phyloP scores from a whole-genome alignment of 2,113 vertebrate species.

The Puntigrus tetrazona region DNA sequence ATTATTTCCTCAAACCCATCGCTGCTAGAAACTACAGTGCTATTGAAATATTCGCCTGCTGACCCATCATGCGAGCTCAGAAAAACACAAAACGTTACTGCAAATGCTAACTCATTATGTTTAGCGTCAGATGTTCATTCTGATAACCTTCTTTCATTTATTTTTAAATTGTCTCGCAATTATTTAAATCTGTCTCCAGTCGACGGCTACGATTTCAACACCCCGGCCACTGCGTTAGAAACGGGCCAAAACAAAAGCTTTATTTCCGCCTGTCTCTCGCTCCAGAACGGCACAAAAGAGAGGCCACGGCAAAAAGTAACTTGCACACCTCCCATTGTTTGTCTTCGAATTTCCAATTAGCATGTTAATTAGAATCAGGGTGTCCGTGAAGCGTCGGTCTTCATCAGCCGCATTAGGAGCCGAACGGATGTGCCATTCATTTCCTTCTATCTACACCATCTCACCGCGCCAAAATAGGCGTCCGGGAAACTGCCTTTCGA shows the following conservation, averaged over 20 bases:
- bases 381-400: conserved; percentile 75
- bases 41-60: background rate
- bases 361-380: conserved; percentile 78
- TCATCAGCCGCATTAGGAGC: conserved; percentile 84
- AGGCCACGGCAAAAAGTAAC: conserved; percentile 36
- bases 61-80: background rate
- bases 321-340: conserved; percentile 66
- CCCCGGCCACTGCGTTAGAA: conserved; percentile 61
- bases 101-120: background rate
- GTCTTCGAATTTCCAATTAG: conserved; percentile 81
- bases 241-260: conserved; percentile 44
- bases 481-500: background rate
- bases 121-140: background rate
- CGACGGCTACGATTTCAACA: conserved; percentile 31
- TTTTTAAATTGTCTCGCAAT: background rate
- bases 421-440: conserved; percentile 56
- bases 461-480: background rate
- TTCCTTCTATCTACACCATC: conserved; percentile 7
- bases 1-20: background rate
- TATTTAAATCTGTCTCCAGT: conserved; percentile 44
- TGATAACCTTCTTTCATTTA: background rate
- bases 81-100: background rate
- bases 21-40: background rate
- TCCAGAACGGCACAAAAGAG: conserved; percentile 57
- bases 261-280: conserved; percentile 56